Evolutionary conservation across 2,888 invertebrate species (phyloP), one percentile per base, ranked within the genome.

Genomic region (Lordiphosa fenestrarum): DNA sequence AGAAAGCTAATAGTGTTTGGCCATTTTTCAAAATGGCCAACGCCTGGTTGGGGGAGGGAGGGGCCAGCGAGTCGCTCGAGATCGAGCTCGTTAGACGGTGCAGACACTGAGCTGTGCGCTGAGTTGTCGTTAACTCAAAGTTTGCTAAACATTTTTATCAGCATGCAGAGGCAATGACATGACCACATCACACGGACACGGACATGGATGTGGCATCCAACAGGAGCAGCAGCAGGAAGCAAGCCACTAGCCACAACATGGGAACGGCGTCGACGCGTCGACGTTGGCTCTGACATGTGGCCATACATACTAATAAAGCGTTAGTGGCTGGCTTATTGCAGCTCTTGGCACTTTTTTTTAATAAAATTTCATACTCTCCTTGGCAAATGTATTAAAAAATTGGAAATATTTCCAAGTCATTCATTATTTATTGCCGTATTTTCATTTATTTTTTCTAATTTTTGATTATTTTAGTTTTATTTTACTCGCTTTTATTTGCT

Each of bases 1-100:
- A 40, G 62, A 66, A 68, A 70, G 84, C 85, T 85, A 80, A 83
- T 83, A 85, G 84, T 70, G 84, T 67, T 85, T 85, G 84, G 70
- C 65, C 66, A 80, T 85, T 83, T 80, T 85, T 80, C 85, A 83
- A 72, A 74, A 80, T 64, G 66, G 62, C 62, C 56, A 63, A 40
- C 52, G 64, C 30, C 30, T 30, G 30, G 7, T 55, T 66, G 73
- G 61, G 73, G 61, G 39, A n/a, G 9, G 38, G 23, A 13, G 6
- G 23, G 15, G 40, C 40, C 3, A 40, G 40, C 40, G 40, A 13
- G 44, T 25, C 10, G 25, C 30, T 15, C 6, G 10, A 1, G 30
- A 9, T 25, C 42, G 35, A 62, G 54, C 70, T 73, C 73, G 73
- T 69, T 70, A 59, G 56, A 53, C 40, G 40, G 38, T 48, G 37